Base-by-base conservation (phyloP, 2,113 vertebrate species). In the Alligator mississippiensis region DNA sequence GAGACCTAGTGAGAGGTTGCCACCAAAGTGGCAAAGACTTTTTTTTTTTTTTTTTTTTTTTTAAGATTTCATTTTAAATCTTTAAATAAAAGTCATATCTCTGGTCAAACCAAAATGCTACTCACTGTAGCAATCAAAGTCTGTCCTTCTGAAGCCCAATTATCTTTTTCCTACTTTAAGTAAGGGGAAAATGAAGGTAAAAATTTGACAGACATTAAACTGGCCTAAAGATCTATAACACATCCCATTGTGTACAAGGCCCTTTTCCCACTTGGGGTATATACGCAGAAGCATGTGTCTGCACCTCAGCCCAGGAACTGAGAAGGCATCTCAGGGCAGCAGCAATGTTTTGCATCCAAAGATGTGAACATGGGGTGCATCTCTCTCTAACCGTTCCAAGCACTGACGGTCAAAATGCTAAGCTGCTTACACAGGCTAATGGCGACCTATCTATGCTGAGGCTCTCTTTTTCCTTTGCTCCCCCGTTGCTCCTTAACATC, bases 371-470 rank as follows among this genome's bases (percentile, higher is more conserved):
- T 30, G 22, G 34, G 82, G 58, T 3, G 18, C 9, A 3, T 22
- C 86, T 85, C 58, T 58, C 60, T 17, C 90, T 25, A 30, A 15
- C 89, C 87, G 63, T 64, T 72, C 81, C 74, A 2, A 68, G 90
- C 63, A 6, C 93, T 12, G 81, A 34, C 89, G 78, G 89, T 6
- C 74, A 7, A 55, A 84, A 38, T 1, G 10, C 83, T 90, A 95
- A 97, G 96, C 96, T 72, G 96, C 96, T 96, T 95, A 96, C 86
- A 15, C 1, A 87, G 68, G 92, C 86, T 93, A 34, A 70, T 27
- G 75, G 70, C 70, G 68, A 89, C 16, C 63, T 4, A 75, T 17
- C 92, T 28, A 1, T 1, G 47, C 89, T n/a, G 68, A 84, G 81
- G 74, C 30, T 21, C n/a, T 77, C 5, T 27, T 62, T 75, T 62